These are phyloP conservation scores for Petrocephalus microphthalmus DNA, from an alignment of 2,113 vertebrate genomes.

Conservation along the genomic window DNA sequence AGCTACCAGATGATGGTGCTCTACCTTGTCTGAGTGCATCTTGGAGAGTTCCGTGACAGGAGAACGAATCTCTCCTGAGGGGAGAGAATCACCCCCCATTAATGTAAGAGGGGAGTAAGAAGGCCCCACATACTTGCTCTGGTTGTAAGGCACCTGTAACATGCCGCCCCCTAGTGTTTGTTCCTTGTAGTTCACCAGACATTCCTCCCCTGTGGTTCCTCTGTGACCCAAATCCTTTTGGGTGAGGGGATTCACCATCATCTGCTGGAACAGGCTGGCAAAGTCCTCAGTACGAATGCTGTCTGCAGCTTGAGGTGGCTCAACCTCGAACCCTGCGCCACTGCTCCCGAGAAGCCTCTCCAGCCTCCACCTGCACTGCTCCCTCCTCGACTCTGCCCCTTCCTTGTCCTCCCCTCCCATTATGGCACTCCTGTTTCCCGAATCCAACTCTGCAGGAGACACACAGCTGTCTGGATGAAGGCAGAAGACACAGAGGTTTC, in stretches of 20 bases:
- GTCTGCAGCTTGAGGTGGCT: slow-evolving; percentile 50
- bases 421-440: background rate
- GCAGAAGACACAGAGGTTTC: background rate
- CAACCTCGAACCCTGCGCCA: slow-evolving; percentile 16
- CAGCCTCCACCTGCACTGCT: slow-evolving; percentile 56
- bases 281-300: slow-evolving; percentile 71
- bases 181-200: background rate
- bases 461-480: background rate
- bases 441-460: slow-evolving; percentile 26
- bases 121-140: slow-evolving; percentile 28
- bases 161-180: slow-evolving; percentile 15
- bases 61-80: background rate
- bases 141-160: background rate
- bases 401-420: slow-evolving; percentile 14
- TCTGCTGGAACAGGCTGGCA: slow-evolving; percentile 50
- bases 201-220: background rate
- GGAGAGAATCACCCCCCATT: background rate
- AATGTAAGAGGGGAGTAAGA: background rate
- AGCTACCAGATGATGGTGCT: background rate
- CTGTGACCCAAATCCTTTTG: background rate
- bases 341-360: slow-evolving; percentile 45
- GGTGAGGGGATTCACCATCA: slow-evolving; percentile 48
- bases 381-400: slow-evolving; percentile 38
- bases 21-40: background rate
- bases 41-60: background rate